Evolutionary conservation across 2,113 vertebrate species (phyloP).

Genomic region (Mormyrus iriodes): DNA sequence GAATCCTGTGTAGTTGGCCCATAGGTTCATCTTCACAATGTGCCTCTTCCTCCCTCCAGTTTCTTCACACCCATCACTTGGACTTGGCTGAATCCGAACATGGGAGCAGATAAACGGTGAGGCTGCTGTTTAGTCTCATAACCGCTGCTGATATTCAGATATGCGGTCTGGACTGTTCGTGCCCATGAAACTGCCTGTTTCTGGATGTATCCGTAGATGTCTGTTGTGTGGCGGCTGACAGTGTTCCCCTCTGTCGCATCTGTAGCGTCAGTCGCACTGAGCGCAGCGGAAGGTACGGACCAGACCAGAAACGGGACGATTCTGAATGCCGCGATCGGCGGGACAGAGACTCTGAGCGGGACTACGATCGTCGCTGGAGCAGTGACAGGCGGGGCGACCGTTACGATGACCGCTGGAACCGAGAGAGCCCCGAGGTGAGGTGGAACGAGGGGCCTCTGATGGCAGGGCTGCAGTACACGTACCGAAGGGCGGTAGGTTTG

Average conservation of each 20-base stretch:
- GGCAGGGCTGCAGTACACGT: too few species aligned
- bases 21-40: background rate
- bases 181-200: background rate
- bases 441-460: background rate
- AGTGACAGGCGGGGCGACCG: slow-evolving; percentile 81
- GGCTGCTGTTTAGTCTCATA: slow-evolving; percentile 23
- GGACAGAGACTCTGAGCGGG: slow-evolving; percentile 65
- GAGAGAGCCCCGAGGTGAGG: slow-evolving; percentile 76
- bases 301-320: slow-evolving; percentile 79
- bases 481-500: too few species aligned
- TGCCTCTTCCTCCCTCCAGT: background rate
- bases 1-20: background rate
- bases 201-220: background rate
- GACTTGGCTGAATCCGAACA: slow-evolving; percentile 38
- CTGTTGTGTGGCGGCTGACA: background rate
- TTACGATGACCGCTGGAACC: slow-evolving; percentile 72
- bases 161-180: background rate
- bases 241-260: background rate
- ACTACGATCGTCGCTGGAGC: slow-evolving; percentile 78
- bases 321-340: slow-evolving; percentile 78
- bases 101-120: slow-evolving; percentile 96
- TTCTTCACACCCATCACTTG: background rate
- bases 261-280: slow-evolving; percentile 84
- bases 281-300: slow-evolving; percentile 88
- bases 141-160: background rate